Conservation (phyloP, 2,888 invertebrate species). For the Ptychoptera albimana region DNA sequence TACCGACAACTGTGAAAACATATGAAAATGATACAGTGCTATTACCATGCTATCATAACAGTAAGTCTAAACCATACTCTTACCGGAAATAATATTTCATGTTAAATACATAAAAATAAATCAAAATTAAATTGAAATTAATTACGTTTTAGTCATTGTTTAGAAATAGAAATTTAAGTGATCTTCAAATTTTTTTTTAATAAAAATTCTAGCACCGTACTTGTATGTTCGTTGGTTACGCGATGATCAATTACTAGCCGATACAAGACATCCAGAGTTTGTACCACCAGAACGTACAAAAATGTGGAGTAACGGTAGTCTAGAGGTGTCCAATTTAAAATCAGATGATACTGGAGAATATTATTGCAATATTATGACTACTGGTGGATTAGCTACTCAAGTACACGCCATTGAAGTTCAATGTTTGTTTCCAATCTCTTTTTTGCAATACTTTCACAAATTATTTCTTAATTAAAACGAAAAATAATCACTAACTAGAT, state of each 20-base stretch:
- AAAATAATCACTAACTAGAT: constrained; percentile 30
- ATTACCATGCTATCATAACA: constrained; percentile 61
- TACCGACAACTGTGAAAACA: constrained; percentile 57
- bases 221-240: constrained; percentile 57
- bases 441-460: too few relatives aligned
- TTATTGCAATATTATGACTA: constrained; percentile 34
- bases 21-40: constrained; percentile 62
- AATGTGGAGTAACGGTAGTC: constrained; percentile 53
- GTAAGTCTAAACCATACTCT: constrained; percentile 32
- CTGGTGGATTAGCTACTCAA: constrained; percentile 32
- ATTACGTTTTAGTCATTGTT: too few relatives aligned
- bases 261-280: constrained; percentile 36
- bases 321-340: constrained; percentile 39
- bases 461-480: background rate
- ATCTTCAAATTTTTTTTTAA: too few relatives aligned
- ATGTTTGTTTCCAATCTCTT: too few relatives aligned
- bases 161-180: too few relatives aligned
- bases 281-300: constrained; percentile 39
- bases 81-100: background rate
- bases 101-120: background rate
- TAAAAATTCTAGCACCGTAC: constrained; percentile 33
- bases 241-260: constrained; percentile 44
- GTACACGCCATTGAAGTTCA: constrained; percentile 63
- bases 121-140: too few relatives aligned
- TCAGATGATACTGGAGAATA: constrained; percentile 38